phyloP scores from a whole-genome alignment of 2,113 vertebrate genomes.

The Hepsetus odoe region DNA sequence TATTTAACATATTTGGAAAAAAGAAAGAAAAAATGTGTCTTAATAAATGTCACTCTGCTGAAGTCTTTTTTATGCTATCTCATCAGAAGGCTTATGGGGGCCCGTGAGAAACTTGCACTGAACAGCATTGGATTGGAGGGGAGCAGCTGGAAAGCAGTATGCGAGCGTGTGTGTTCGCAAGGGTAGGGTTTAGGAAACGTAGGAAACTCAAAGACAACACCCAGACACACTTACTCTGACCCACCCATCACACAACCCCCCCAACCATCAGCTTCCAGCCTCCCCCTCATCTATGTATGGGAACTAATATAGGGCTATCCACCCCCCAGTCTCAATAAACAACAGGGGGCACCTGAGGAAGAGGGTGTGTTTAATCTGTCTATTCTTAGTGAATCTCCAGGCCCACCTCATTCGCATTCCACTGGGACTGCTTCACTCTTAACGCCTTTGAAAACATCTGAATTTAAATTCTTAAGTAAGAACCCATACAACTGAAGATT shows the following conservation, averaged over 20 bases:
- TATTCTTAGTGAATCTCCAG: conserved; percentile 30
- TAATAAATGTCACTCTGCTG: conserved; percentile 8
- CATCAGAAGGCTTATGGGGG: background rate
- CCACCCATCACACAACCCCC: conserved; percentile 20
- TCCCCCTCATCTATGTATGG: conserved; percentile 17
- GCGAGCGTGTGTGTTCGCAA: conserved; percentile 5
- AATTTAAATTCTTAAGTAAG: background rate
- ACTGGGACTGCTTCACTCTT: conserved; percentile 17
- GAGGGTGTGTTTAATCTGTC: conserved; percentile 23
- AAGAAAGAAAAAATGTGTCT: background rate
- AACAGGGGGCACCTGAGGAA: conserved; percentile 48
- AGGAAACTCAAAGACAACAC: conserved; percentile 51
- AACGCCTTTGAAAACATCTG: background rate
- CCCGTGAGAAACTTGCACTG: conserved; percentile 17
- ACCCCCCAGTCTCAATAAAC: conserved; percentile 41
- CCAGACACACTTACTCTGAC: conserved; percentile 41
- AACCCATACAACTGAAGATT: background rate
- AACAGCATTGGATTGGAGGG: background rate
- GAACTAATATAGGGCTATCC: conserved; percentile 15
- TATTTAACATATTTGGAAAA: background rate
- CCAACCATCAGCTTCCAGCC: background rate
- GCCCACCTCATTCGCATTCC: conserved; percentile 21
- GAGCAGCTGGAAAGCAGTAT: conserved; percentile 26
- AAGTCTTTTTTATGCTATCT: background rate
- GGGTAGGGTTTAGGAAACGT: conserved; percentile 46